Conservation (phyloP, 2,888 invertebrate genomes). For the Hyposoter dolosus region DNA sequence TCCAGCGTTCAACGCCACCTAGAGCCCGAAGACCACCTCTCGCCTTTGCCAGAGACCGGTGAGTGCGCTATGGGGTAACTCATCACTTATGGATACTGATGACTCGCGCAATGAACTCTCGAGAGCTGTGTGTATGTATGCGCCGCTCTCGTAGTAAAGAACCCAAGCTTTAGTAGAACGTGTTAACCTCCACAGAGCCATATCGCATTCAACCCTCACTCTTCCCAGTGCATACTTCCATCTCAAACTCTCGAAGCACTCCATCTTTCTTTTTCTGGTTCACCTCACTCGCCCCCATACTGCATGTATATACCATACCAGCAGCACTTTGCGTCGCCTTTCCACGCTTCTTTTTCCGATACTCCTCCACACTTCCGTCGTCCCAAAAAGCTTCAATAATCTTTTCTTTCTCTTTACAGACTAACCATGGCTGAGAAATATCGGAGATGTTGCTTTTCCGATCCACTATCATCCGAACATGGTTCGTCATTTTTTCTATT, state of each 20-base stretch:
- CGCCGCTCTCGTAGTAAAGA: constrained; percentile 64
- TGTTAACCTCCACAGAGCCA: constrained; percentile 72
- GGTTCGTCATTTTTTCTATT: neutral
- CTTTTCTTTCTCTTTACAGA: constrained; percentile 75
- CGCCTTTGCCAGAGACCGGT: constrained; percentile 61
- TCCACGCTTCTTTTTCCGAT: constrained; percentile 50
- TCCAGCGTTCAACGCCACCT: constrained; percentile 10
- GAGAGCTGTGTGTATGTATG: constrained; percentile 70
- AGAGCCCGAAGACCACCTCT: constrained; percentile 60
- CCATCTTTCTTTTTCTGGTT: constrained; percentile 59
- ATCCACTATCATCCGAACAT: constrained; percentile 23
- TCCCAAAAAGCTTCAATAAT: constrained; percentile 80
- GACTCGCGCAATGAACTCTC: constrained; percentile 88
- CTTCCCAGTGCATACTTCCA: constrained; percentile 68
- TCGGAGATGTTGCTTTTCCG: constrained; percentile 49
- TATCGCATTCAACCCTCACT: constrained; percentile 49
- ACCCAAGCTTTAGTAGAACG: constrained; percentile 61
- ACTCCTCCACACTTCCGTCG: constrained; percentile 45
- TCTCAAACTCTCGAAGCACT: constrained; percentile 65
- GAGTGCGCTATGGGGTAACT: constrained; percentile 82
- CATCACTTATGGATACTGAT: constrained; percentile 93
- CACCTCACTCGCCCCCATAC: constrained; percentile 83
- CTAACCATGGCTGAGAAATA: constrained; percentile 57
- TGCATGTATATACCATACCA: constrained; percentile 40
- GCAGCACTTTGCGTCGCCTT: constrained; percentile 48